Evolutionary conservation across 1,140 invertebrate species (phyloP).

Genomic region (Stratiolaelaps scimitus): DNA sequence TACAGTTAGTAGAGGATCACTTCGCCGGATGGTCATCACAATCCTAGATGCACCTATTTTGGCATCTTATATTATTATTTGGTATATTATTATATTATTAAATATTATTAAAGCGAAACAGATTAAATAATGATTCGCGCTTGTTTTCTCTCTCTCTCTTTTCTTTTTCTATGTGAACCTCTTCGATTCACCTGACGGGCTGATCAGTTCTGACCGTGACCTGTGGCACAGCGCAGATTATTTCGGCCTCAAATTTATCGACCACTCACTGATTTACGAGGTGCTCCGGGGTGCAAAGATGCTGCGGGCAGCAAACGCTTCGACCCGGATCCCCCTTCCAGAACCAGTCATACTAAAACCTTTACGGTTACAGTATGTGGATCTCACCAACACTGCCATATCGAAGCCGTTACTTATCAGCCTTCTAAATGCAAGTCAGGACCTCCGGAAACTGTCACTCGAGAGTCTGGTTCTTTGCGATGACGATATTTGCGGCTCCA

Average conservation of each 20-base stretch:
- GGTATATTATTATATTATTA: no score
- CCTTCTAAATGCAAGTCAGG: neutral
- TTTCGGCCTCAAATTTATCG: neutral
- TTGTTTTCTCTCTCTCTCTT: no score
- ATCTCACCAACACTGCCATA: slow-evolving; percentile 15
- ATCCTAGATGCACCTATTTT: no score
- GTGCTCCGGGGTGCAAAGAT: slow-evolving; percentile 12
- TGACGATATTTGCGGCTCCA: slow-evolving; percentile 1
- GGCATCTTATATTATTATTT: no score
- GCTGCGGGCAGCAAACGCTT: neutral
- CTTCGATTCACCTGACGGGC: no score
- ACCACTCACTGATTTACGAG: neutral
- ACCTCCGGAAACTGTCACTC: neutral
- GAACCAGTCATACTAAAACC: neutral
- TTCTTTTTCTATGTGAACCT: no score
- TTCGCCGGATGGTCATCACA: no score
- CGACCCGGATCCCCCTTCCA: neutral
- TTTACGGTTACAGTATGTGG: slow-evolving; percentile 2
- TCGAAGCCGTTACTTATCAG: neutral
- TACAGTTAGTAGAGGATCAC: no score
- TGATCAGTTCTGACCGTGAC: neutral
- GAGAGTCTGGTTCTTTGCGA: neutral
- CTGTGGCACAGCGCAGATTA: slow-evolving; percentile 16
- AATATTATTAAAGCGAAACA: no score
- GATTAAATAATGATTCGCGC: no score